Percentiles rank a stretch among this genome's conserved stretches.
phyloP scores from a whole-genome alignment of 64 coral and sea anemone species.

The Montipora foliosa region DNA sequence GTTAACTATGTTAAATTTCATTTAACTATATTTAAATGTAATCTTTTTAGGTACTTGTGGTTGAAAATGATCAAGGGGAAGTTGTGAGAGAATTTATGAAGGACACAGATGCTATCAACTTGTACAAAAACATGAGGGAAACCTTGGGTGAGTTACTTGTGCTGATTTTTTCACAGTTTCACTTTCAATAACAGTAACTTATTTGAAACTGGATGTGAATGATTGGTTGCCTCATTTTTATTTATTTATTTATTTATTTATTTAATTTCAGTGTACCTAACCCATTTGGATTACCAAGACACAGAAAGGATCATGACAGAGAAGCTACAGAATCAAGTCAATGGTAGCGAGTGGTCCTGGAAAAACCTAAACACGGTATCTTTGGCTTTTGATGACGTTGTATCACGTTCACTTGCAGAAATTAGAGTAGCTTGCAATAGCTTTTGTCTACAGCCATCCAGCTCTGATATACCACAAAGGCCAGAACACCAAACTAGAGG shows the following conservation, averaged over 20 bases:
- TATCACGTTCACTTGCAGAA: too few species aligned
- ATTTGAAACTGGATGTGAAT: background rate
- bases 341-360: slow-evolving; percentile 98
- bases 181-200: too few species aligned
- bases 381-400: background rate
- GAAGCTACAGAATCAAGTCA: slow-evolving; percentile 96
- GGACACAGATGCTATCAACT: slow-evolving; percentile 98
- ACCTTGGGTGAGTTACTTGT: slow-evolving; percentile 74
- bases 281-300: slow-evolving; percentile 99
- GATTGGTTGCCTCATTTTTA: too few species aligned
- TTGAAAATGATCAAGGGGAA: slow-evolving; percentile 99
- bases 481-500: too few species aligned
- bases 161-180: too few species aligned
- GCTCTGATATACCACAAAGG: too few species aligned
- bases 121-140: slow-evolving; percentile 99
- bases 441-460: too few species aligned
- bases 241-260: background rate
- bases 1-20: too few species aligned
- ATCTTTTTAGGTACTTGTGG: slow-evolving; percentile 86
- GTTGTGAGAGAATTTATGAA: slow-evolving; percentile 99
- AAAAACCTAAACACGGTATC: slow-evolving; percentile 97
- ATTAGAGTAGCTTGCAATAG: too few species aligned
- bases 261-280: slow-evolving; percentile 82
- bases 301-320: slow-evolving; percentile 98
- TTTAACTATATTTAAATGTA: too few species aligned